Base-by-base conservation (phyloP, 2,888 invertebrate species). In the Hydriomena furcata region DNA sequence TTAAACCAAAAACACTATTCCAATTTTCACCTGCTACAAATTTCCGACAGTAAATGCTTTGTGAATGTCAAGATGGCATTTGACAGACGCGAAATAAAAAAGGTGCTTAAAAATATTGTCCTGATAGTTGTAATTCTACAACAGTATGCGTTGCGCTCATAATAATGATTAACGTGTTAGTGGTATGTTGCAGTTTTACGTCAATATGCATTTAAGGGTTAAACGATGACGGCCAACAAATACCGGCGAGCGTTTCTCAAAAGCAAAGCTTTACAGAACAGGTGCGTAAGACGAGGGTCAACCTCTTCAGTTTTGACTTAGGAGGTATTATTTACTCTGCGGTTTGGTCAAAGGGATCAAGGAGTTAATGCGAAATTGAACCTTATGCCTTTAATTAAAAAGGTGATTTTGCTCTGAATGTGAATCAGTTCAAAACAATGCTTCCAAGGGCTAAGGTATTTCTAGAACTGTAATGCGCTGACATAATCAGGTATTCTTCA, bases 211-310 rank as follows among this genome's bases (percentile, higher is more conserved):
- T 10, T 10, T 35, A 11, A 10, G 3, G 10, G 8, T n/a, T 25
- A 1, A 25, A 25, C 3, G 5, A 7, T 11, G 20, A n/a, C 20
- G 17, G 20, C 8, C 34, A 6, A n/a, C 5, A 32, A 10, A 10
- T 10, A 6, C 24, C 25, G 24, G 25, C 8, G 1, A 12, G 5
- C 1, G 6, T 7, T 25, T 37, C 11, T n/a, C 13, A 17, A 8
- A n/a, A 31, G 12, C 8, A 5, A 7, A 0, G 7, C 32, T 44
- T 37, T 27, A 27, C n/a, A 35, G 30, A 35, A 20, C 50, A 51
- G 50, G 50, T 51, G 52, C 23, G 17, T 21, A 23, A 30, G 44
- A 53, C 17, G 24, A 43, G 48, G 38, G 52, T 48, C 36, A 13
- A 35, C 27, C 41, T 46, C 21, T 31, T 41, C 23, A 31, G 41